These are phyloP conservation scores for Coenonympha arcania DNA, from an alignment of 2,888 invertebrate genomes.

Conservation along the genomic window DNA sequence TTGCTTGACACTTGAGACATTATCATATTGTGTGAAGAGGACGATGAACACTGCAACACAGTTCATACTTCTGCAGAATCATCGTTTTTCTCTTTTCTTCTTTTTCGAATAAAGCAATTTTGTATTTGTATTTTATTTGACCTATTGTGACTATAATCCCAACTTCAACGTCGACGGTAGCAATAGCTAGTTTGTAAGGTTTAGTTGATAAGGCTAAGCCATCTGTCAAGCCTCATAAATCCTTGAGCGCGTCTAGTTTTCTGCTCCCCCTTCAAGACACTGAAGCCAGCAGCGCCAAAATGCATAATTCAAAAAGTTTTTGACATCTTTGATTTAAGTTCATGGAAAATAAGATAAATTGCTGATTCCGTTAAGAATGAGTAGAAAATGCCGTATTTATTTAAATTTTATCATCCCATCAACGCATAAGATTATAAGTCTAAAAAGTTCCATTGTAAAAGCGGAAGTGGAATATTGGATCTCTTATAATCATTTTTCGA, in stretches of 20 bases:
- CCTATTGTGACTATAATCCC: no score
- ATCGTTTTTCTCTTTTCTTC: no score
- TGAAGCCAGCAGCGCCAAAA: constrained; percentile 16
- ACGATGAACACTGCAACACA: no score
- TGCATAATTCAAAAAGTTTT: constrained; percentile 20
- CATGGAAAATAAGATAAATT: constrained; percentile 8
- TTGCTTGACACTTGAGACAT: no score
- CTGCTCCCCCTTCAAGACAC: constrained; percentile 15
- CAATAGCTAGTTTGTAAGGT: constrained; percentile 3
- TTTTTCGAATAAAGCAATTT: no score
- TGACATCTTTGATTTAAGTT: constrained; percentile 11
- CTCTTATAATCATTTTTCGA: not conserved
- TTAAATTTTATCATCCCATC: no score
- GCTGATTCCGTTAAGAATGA: not conserved
- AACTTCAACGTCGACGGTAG: not conserved
- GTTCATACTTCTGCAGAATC: no score
- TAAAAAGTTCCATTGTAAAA: no score
- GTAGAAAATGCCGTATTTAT: not conserved
- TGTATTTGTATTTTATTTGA: no score
- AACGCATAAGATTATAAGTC: no score
- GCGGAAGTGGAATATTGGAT: no score
- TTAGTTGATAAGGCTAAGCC: constrained; percentile 16
- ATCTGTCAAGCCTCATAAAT: constrained; percentile 20
- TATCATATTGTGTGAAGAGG: no score
- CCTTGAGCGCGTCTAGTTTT: constrained; percentile 3